Evolutionary conservation across 30 jellyfish, hydroid and myxozoan genomes (phyloP), one percentile per base, ranked within the genome.

Genomic region (Aurelia aurita): DNA sequence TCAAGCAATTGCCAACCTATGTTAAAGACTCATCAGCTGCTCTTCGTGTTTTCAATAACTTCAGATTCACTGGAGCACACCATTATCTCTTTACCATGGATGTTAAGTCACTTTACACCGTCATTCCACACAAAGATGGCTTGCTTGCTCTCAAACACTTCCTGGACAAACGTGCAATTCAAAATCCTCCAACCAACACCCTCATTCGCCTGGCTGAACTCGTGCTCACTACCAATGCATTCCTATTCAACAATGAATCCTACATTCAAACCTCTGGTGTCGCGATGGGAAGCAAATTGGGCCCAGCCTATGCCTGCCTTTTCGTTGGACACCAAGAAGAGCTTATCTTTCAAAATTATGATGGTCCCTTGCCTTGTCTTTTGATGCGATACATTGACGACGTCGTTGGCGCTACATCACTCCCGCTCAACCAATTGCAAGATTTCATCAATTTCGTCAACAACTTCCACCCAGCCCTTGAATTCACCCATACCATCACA

Each of bases 231-330:
- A 46, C 71, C 34, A 72, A 72, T 76, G n/a, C 71, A 7, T 72
- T 72, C 29, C 15, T 57, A 3, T 35, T 72, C 49, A 31, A 72
- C 74, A 26, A 35, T 47, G 29, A 35, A 47, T 22, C 31, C 62
- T 69, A 18, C 31, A 67, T 69, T 1, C 85, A 35, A 39, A 72
- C 28, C n/a, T 46, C 47, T 18, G 85, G 85, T 35, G 72, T 53
- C 1, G 51, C 85, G 3, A 72, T 39, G 85, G 85, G 85, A 1
- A 72, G 85, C 74, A 72, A 72, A 53, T 47, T 72, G 47, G 71
- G 73, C n/a, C 71, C 55, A 11, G 26, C 25, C 3, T 53, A 46
- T 47, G 85, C 85, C 71, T 72, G 69, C 29, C 71, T 13, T 46
- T 72, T 72, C 29, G 85, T 46, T 44, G 85, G 69, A 11, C 46